These are phyloP conservation scores for Podarcis siculus DNA, from an alignment of 2,797 vertebrate genomes.

Conservation along the genomic window DNA sequence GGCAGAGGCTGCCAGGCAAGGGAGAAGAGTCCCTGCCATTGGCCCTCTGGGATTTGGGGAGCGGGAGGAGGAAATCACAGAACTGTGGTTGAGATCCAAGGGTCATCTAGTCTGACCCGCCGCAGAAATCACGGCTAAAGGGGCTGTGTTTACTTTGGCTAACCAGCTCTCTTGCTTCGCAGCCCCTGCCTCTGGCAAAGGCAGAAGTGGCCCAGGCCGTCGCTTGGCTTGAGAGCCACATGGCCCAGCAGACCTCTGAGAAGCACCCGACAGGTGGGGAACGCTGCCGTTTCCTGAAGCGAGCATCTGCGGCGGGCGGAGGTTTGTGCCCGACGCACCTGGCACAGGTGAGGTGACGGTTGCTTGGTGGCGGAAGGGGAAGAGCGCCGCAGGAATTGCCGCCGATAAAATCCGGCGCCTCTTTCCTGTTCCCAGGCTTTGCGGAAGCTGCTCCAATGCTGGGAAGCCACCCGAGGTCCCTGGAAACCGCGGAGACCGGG, in stretches of 20 bases:
- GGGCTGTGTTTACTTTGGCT: neutral
- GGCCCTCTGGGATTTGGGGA: too few species aligned
- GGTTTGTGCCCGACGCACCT: neutral
- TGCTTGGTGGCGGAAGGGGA: too few species aligned
- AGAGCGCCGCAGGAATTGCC: too few species aligned
- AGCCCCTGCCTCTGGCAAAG: conserved; percentile 84
- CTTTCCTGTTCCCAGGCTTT: neutral
- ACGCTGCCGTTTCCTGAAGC: conserved; percentile 76
- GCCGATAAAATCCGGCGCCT: too few species aligned
- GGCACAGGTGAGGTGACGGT: neutral
- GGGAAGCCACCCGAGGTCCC: fast-evolving
- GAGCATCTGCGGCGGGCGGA: neutral
- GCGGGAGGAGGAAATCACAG: neutral
- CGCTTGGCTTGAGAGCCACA: neutral
- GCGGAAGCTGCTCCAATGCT: neutral
- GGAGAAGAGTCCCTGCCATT: neutral
- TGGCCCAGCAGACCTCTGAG: too few species aligned
- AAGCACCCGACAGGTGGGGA: conserved; percentile 25
- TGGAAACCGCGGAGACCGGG: fast-evolving
- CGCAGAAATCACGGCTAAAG: neutral
- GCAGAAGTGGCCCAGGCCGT: conserved; percentile 39
- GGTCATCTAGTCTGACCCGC: too few species aligned
- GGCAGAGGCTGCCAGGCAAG: too few species aligned
- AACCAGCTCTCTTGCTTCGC: conserved; percentile 3
- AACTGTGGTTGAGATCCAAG: too few species aligned